Evolutionary conservation across 1,140 invertebrate genomes (phyloP).

Genomic region (Heliothis subflexa): DNA sequence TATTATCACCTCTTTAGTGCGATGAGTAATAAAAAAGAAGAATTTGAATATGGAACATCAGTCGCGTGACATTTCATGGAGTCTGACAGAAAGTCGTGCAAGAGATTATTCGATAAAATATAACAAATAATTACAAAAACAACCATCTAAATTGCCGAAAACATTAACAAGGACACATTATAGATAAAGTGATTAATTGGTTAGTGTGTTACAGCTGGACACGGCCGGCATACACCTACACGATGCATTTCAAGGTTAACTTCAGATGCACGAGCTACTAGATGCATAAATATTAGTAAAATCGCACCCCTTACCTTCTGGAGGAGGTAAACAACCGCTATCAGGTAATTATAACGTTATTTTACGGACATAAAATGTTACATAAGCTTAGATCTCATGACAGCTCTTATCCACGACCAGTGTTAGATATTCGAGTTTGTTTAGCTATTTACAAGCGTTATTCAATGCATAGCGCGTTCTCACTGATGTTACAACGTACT

Average conservation of each 20-base stretch:
- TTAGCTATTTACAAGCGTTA: constrained; percentile 65
- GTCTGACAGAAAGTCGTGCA: constrained; percentile 32
- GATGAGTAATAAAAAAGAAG: constrained; percentile 17
- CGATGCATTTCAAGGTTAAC: constrained; percentile 65
- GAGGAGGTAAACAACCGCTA: constrained; percentile 74
- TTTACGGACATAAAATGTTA: constrained; percentile 79
- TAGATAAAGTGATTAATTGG: constrained; percentile 21
- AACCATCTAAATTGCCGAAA: constrained; percentile 25
- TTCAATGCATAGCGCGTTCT: constrained; percentile 66
- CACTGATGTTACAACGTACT: constrained; percentile 61
- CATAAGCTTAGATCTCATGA: constrained; percentile 81
- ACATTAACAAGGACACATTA: constrained; percentile 31
- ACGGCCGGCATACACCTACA: constrained; percentile 49
- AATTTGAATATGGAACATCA: constrained; percentile 31
- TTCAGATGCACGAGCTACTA: constrained; percentile 43
- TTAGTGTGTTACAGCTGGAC: constrained; percentile 43
- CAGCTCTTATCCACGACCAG: constrained; percentile 63
- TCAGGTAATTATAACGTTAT: constrained; percentile 68
- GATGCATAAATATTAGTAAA: constrained; percentile 55
- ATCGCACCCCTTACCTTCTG: constrained; percentile 72
- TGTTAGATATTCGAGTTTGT: constrained; percentile 63
- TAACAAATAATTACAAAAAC: constrained; percentile 15
- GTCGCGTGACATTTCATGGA: constrained; percentile 39
- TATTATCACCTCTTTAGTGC: neutral
- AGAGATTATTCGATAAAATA: constrained; percentile 12